phyloP scores from a whole-genome alignment of 2,797 vertebrate genomes.

The Ptychobarbus kaznakovi region DNA sequence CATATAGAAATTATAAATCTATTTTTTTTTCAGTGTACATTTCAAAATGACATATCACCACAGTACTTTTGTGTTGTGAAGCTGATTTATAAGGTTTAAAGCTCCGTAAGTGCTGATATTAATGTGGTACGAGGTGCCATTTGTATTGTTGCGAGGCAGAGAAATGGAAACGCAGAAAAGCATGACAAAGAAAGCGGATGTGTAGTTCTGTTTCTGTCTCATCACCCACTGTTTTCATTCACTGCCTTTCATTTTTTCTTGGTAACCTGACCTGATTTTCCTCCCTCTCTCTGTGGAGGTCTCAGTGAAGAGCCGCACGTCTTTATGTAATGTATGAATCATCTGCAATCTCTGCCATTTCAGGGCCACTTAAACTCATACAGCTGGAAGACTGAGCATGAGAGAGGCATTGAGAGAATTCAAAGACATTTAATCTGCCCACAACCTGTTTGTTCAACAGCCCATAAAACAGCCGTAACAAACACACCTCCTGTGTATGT shows the following conservation, averaged over 20 bases:
- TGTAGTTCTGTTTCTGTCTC: slow-evolving; percentile 7
- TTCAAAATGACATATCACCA: background rate
- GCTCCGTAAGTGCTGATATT: background rate
- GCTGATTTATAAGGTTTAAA: background rate
- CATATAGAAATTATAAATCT: background rate
- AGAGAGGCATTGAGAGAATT: background rate
- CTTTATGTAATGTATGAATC: slow-evolving; percentile 57
- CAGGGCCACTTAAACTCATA: slow-evolving; percentile 31
- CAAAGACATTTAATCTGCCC: slow-evolving; percentile 25
- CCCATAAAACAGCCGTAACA: slow-evolving; percentile 16
- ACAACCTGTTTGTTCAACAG: slow-evolving; percentile 46
- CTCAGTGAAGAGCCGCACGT: slow-evolving; percentile 21
- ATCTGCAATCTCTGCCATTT: slow-evolving; percentile 28
- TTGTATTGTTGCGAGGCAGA: slow-evolving; percentile 12
- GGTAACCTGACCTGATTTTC: slow-evolving; percentile 46
- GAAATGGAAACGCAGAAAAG: slow-evolving; percentile 1
- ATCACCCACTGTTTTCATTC: slow-evolving; percentile 21
- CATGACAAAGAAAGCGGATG: background rate
- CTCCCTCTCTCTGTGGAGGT: slow-evolving; percentile 11
- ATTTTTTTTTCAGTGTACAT: background rate
- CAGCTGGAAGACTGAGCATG: background rate
- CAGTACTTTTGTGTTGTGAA: background rate
- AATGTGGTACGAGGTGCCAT: background rate
- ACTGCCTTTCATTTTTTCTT: slow-evolving; percentile 8
- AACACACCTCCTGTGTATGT: background rate